Evolutionary conservation across 2,113 vertebrate genomes (phyloP), one percentile per base, ranked within the genome.

Genomic region (Sebastes fasciatus): DNA sequence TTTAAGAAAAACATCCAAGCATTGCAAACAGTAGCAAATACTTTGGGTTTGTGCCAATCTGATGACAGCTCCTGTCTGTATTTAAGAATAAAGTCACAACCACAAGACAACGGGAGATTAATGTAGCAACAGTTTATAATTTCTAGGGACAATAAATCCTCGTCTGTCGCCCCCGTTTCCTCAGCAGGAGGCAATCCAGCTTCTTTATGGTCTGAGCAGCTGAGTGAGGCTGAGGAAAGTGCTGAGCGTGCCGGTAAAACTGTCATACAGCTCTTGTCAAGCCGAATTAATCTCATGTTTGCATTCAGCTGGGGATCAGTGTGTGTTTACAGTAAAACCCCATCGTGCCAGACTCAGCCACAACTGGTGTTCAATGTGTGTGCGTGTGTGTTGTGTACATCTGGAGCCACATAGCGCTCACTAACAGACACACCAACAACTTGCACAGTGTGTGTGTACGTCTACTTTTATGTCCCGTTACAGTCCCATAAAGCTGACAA

Each of bases 401-500:
- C 57, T 48, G 7, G 2, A 81, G 40, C 58, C 9, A 43, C 34
- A 34, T 34, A 34, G 34, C 34, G 34, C 34, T 34, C 34, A 34
- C 45, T 4, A 62, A 69, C 34, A 73, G 34, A 75, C 67, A 67
- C 68, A 77, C 58, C 34, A 34, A 34, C 34, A 34, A 34, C 34
- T 34, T 34, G 34, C 34, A 34, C 34, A 34, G 34, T 34, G 34
- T 34, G 34, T 34, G 34, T 34, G 34, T 34, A 8, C n/a, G 21
- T 74, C 34, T 63, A n/a, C 43, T 69, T 71, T 55, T 62, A 67
- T 43, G 72, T 80, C 49, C 49, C 13, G 19, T 71, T 66, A 21
- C 72, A 63, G 13, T 52, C 74, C 62, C 69, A 79, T 90, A 86
- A 86, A 89, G 65, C 48, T 81, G 89, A 82, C 86, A 80, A 67